Conservation (phyloP, 2,888 invertebrate species). For the Aspidapion aeneum region DNA sequence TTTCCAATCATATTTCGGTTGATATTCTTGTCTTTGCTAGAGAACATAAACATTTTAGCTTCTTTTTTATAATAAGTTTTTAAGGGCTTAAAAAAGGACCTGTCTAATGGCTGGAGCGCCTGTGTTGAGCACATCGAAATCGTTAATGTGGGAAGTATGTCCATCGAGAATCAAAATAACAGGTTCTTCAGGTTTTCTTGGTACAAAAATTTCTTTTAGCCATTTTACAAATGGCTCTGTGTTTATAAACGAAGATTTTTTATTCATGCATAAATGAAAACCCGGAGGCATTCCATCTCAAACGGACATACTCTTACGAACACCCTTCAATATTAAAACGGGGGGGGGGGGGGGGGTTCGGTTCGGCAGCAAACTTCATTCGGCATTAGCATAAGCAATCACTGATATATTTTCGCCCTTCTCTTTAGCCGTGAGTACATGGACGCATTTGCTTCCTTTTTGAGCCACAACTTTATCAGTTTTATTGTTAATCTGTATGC, state of each 20-base stretch:
- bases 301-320: constrained; percentile 24
- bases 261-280: constrained; percentile 7
- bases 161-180: no score
- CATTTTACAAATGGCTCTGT: background rate
- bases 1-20: background rate
- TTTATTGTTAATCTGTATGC: constrained; percentile 21
- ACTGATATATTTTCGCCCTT: constrained; percentile 19
- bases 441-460: constrained; percentile 9
- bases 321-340: constrained; percentile 19
- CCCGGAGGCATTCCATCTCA: constrained; percentile 25
- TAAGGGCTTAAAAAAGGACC: constrained; percentile 5
- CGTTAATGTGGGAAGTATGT: no score
- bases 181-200: no score
- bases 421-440: constrained; percentile 13
- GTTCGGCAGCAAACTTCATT: constrained; percentile 18
- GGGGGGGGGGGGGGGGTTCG: no score
- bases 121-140: constrained; percentile 34
- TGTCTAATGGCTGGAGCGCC: constrained; percentile 34
- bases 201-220: no score
- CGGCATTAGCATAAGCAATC: constrained; percentile 21
- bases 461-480: constrained; percentile 12
- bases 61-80: background rate
- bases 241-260: constrained; percentile 28
- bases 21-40: background rate
- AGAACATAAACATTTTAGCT: background rate